Conservation (phyloP, 2,888 invertebrate species). For the Steinernema hermaphroditum region DNA sequence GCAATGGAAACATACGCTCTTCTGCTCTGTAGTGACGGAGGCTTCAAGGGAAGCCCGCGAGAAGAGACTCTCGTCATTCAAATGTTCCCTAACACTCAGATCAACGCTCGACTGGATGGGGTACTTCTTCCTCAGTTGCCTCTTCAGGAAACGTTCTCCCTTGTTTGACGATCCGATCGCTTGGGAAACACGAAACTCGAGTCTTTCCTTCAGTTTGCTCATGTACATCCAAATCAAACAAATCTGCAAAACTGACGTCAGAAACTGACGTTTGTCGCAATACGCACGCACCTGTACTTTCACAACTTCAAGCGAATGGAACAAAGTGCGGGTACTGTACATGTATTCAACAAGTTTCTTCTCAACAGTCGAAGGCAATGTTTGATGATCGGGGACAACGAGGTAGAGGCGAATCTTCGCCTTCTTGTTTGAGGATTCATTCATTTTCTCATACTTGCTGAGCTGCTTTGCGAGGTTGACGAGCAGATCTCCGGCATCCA, state of each 20-base stretch:
- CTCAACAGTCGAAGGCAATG: not conserved
- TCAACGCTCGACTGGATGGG: not conserved
- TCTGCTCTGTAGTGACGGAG: not conserved
- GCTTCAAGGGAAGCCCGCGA: not conserved
- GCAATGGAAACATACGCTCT: not conserved
- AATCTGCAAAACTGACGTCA: not conserved
- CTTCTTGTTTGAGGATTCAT: not conserved
- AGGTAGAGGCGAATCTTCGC: constrained; percentile 1
- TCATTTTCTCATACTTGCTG: not conserved
- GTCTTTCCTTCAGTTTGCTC: not conserved
- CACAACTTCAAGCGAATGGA: not conserved
- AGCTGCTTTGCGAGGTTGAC: not conserved
- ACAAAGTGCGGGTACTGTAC: not conserved
- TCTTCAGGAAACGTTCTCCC: not conserved
- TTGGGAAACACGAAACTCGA: not conserved
- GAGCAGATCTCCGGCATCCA: constrained; percentile 1
- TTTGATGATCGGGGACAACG: not conserved
- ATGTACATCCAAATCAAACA: not conserved
- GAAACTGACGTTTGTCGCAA: not conserved
- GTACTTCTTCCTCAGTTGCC: not conserved
- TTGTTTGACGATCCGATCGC: not conserved
- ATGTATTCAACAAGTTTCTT: not conserved
- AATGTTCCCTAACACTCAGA: not conserved
- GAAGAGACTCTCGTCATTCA: not conserved
- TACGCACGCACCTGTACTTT: not conserved